Evolutionary conservation across 2,797 vertebrate genomes (phyloP).

Genomic region (Enteromius mattozi): DNA sequence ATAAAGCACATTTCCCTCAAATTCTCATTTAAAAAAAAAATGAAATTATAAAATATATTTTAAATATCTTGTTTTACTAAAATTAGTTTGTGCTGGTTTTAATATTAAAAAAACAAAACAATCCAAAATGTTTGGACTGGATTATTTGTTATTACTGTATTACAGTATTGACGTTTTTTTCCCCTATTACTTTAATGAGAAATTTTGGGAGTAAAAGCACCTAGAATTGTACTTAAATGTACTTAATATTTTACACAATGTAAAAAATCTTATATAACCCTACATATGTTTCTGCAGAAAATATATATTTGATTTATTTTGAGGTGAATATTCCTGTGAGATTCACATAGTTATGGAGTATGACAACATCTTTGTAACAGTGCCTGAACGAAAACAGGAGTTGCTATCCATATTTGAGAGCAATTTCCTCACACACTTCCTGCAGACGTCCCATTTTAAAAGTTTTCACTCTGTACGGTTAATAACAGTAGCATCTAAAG

Average conservation of each 20-base stretch:
- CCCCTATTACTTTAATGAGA: not conserved
- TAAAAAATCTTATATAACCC: not conserved
- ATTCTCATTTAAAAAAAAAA: not conserved
- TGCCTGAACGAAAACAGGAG: slow-evolving; percentile 10
- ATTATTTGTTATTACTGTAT: not conserved
- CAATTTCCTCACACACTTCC: not conserved
- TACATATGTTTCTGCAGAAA: not conserved
- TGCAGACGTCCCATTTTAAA: not conserved
- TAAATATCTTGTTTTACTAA: not conserved
- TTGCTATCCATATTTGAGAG: not conserved
- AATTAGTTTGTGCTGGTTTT: not conserved
- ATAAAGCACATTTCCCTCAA: not conserved
- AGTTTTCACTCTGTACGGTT: not conserved
- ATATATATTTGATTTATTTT: not conserved
- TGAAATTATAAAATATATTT: not conserved
- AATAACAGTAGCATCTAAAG: slow-evolving; percentile 13
- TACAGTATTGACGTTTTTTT: not conserved
- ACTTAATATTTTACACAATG: not conserved
- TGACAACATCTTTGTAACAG: not conserved
- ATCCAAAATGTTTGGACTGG: not conserved
- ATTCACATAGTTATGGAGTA: not conserved
- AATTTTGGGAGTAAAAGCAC: not conserved
- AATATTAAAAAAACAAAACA: not conserved
- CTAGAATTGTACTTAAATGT: not conserved
- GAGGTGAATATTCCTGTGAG: not conserved